These are phyloP conservation scores for Beroe ovata DNA, from an alignment of 37 sponge, comb jelly and placozoan genomes.

Conservation along the genomic window DNA sequence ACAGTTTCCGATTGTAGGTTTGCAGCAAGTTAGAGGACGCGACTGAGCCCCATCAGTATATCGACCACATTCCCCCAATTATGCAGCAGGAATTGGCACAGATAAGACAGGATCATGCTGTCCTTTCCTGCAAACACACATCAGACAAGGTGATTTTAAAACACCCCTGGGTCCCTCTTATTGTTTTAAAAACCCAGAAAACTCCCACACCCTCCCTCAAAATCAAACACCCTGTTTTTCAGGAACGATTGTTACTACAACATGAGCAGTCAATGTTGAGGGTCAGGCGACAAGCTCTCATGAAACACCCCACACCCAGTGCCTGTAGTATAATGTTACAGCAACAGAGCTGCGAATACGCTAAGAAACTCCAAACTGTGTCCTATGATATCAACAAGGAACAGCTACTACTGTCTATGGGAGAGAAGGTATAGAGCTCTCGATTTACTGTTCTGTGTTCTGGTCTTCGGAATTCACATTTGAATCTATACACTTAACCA, in stretches of 20 bases:
- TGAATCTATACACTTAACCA: too few species aligned
- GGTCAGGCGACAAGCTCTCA: slow-evolving; percentile 35
- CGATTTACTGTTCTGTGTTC: too few species aligned
- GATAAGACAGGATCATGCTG: not conserved
- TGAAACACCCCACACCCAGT: slow-evolving; percentile 51
- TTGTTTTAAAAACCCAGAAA: not conserved
- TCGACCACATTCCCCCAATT: slow-evolving; percentile 31
- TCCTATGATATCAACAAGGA: slow-evolving; percentile 55
- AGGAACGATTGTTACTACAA: slow-evolving; percentile 32
- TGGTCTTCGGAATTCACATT: too few species aligned
- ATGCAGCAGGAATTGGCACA: not conserved
- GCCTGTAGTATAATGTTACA: slow-evolving; percentile 43
- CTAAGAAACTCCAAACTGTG: slow-evolving; percentile 46
- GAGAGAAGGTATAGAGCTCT: slow-evolving; percentile 59
- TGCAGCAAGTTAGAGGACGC: not conserved
- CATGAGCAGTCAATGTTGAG: slow-evolving; percentile 64
- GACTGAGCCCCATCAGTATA: not conserved
- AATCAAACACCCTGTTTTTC: not conserved
- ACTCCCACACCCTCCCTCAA: not conserved
- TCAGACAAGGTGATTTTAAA: slow-evolving; percentile 2
- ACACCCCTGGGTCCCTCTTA: not conserved
- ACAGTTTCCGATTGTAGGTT: too few species aligned
- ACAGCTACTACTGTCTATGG: slow-evolving; percentile 12
- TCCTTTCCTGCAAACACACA: slow-evolving; percentile 22
- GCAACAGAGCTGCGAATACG: slow-evolving; percentile 38